Conservation (phyloP, 37 sponge, comb jelly and placozoan genomes). For the Beroe ovata region DNA sequence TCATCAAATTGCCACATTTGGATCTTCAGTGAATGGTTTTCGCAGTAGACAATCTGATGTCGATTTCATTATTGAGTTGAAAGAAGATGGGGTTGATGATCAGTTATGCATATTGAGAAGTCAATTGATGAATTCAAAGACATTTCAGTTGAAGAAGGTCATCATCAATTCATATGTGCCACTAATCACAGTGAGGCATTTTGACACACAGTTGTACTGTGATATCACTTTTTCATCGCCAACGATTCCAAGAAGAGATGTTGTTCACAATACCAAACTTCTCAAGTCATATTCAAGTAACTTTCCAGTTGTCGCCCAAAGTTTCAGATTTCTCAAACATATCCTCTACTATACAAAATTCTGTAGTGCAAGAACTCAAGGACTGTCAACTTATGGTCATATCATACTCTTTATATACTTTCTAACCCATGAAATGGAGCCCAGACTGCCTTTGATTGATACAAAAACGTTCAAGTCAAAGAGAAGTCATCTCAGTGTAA, state of each 20-base stretch:
- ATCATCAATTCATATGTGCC: slow-evolving; percentile 1
- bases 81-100: slow-evolving; percentile 9
- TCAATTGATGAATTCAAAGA: background rate
- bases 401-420: slow-evolving; percentile 16
- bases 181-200: slow-evolving; percentile 11
- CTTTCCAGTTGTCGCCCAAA: background rate
- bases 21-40: slow-evolving; percentile 42
- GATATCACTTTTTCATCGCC: slow-evolving; percentile 47
- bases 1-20: background rate
- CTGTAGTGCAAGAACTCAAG: slow-evolving; percentile 1
- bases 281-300: background rate
- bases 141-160: background rate
- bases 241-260: background rate
- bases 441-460: background rate
- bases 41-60: background rate
- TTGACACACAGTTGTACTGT: background rate
- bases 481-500: background rate
- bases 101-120: background rate
- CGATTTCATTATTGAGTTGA: slow-evolving; percentile 9
- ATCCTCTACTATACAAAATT: slow-evolving; percentile 26
- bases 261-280: slow-evolving; percentile 2
- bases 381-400: slow-evolving; percentile 39
- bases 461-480: background rate
- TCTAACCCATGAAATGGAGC: slow-evolving; percentile 9
- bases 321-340: slow-evolving; percentile 23